Evolutionary conservation across 2,797 vertebrate species (phyloP).

Genomic region (Streptopelia turtur): DNA sequence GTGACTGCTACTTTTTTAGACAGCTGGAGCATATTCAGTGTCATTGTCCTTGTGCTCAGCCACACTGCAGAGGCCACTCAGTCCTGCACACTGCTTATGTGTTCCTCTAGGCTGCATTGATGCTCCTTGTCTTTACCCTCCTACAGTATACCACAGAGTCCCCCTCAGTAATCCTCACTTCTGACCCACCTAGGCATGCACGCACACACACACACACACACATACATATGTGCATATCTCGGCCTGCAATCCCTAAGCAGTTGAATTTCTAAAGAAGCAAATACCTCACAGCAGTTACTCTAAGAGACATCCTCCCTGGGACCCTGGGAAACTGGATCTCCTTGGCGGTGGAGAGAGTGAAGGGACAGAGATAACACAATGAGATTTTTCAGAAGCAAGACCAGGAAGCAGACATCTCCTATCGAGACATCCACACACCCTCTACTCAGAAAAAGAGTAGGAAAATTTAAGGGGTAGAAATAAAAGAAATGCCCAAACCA

Average conservation of each 20-base stretch:
- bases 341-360: neutral
- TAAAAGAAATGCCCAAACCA: neutral
- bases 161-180: neutral
- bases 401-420: neutral
- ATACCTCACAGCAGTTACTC: neutral
- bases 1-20: neutral
- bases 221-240: neutral
- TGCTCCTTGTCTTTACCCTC: neutral
- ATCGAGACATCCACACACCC: accelerated
- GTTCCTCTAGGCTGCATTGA: neutral
- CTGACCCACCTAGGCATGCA: neutral
- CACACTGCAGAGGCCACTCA: neutral
- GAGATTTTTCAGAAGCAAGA: neutral
- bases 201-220: neutral
- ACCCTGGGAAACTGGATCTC: neutral
- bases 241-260: neutral
- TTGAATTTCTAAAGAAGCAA: slow-evolving; percentile 23
- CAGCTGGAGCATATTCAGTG: neutral
- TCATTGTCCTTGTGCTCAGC: neutral
- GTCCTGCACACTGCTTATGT: accelerated
- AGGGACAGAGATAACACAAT: neutral
- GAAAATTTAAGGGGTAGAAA: neutral
- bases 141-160: accelerated
- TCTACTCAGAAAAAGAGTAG: neutral
- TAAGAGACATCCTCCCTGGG: neutral